phyloP scores from a whole-genome alignment of 2,113 vertebrate genomes.

The Hoplias malabaricus region DNA sequence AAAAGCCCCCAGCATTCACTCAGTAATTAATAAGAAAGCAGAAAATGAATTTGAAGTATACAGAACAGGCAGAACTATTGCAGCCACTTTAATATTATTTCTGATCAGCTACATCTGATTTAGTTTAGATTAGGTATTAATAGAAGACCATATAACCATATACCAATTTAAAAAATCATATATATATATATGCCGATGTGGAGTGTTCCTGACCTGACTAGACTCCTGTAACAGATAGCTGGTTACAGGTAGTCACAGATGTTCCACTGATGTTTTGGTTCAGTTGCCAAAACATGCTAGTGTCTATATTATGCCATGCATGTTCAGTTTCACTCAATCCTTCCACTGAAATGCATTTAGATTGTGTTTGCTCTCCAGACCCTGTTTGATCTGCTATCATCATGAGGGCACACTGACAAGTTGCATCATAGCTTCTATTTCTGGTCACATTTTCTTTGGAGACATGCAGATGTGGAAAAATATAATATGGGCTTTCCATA shows the following conservation, averaged over 20 bases:
- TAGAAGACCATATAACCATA: too few species aligned
- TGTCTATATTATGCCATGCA: constrained; percentile 23
- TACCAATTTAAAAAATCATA: too few species aligned
- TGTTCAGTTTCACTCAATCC: constrained; percentile 24
- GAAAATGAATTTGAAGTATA: too few species aligned
- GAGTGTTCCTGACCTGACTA: too few species aligned
- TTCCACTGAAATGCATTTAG: constrained; percentile 20
- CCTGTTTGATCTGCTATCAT: constrained; percentile 33
- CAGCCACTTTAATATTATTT: too few species aligned
- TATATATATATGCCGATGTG: too few species aligned
- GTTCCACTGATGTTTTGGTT: neutral
- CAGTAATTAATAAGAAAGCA: too few species aligned
- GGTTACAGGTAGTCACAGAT: neutral
- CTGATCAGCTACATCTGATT: too few species aligned
- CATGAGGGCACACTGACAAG: constrained; percentile 12
- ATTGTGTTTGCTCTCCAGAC: constrained; percentile 24
- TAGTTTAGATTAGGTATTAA: too few species aligned
- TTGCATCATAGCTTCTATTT: constrained; percentile 17
- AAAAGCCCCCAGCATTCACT: too few species aligned
- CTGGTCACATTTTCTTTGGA: neutral
- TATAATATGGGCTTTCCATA: neutral
- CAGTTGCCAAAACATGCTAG: neutral
- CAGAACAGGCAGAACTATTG: too few species aligned
- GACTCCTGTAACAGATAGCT: neutral
- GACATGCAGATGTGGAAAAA: neutral